phyloP scores from a whole-genome alignment of 2,113 vertebrate genomes.

The Oenanthe melanoleuca region DNA sequence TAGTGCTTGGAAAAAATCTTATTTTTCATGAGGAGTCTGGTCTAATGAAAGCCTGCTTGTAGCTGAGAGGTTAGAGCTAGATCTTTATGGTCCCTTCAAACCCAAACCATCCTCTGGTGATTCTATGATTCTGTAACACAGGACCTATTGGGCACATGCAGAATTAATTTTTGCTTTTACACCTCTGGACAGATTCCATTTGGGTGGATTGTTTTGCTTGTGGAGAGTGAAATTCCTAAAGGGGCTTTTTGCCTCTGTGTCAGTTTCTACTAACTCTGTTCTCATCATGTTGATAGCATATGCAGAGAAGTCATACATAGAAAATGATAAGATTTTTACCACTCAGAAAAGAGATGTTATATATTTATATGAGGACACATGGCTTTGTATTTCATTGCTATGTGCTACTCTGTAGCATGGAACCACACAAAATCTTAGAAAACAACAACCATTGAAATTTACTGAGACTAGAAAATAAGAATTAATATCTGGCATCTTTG shows the following conservation, averaged over 20 bases:
- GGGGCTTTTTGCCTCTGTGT: background rate
- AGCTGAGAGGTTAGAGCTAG: background rate
- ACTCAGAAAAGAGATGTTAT: background rate
- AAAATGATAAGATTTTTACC: background rate
- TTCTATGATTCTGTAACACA: background rate
- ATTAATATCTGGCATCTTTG: background rate
- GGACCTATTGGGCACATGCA: background rate
- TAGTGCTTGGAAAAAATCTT: background rate
- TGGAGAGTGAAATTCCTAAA: background rate
- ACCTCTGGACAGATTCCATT: background rate
- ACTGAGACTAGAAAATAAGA: background rate
- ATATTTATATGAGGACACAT: background rate
- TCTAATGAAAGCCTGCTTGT: background rate
- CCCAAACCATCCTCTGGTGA: background rate
- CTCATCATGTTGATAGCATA: background rate
- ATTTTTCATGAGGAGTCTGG: background rate
- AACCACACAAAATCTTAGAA: background rate
- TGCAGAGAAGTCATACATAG: background rate
- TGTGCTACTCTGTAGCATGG: background rate
- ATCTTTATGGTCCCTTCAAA: background rate
- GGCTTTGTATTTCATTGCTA: background rate
- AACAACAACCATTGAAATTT: background rate
- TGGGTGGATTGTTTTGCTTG: background rate
- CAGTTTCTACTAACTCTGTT: background rate
- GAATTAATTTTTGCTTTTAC: background rate